Percentiles rank a stretch among this genome's conserved stretches.
Evolutionary conservation across 2,113 vertebrate species (phyloP).

Genomic region (Otolemur garnettii): DNA sequence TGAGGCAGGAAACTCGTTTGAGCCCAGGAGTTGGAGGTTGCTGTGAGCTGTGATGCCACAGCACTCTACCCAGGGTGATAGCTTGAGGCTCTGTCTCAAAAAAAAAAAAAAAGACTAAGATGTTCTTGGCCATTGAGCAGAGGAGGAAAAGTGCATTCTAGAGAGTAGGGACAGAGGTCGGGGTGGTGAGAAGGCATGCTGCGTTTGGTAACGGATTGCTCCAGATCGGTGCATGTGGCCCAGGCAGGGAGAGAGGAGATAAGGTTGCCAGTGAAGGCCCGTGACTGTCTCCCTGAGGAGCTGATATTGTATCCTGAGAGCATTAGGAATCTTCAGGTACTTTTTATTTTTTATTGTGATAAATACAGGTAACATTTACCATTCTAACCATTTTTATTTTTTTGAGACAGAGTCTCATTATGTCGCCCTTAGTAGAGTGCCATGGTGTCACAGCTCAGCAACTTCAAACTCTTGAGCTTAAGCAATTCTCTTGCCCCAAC

Average conservation of each 20-base stretch:
- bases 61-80: no score
- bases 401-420: no score
- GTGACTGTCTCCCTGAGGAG: background rate
- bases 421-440: no score
- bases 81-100: no score
- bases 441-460: no score
- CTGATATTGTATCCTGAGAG: background rate
- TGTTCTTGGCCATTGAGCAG: background rate
- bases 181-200: background rate
- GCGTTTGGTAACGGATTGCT: background rate
- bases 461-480: no score
- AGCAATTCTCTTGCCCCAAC: no score
- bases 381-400: background rate
- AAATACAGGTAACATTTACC: background rate
- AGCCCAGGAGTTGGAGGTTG: no score
- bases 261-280: background rate
- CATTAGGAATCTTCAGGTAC: background rate
- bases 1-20: no score
- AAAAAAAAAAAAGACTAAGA: background rate
- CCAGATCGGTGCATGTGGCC: rapidly evolving
- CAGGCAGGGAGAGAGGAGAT: no score
- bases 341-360: background rate
- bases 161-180: background rate
- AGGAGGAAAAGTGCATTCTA: background rate
- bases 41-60: no score